A percentile compares a stretch with the other conserved stretches of the same genome.
Conservation (phyloP, 2,888 invertebrate species). For the Pachydiplax longipennis region DNA sequence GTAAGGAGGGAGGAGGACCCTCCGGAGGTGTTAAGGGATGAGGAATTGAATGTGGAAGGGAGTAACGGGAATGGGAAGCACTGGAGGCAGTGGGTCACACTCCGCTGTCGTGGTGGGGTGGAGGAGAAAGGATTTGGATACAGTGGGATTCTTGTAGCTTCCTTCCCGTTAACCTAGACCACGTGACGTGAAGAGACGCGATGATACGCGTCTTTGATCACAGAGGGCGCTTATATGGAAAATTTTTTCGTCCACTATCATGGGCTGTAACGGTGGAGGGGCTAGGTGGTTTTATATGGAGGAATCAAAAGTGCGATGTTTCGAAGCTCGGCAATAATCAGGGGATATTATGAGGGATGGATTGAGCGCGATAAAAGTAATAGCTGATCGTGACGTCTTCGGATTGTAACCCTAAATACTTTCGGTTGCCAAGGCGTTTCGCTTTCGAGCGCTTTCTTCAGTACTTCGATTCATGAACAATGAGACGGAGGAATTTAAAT, state of each 20-base stretch:
- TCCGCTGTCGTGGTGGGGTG: background rate
- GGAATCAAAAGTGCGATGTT: too few species aligned
- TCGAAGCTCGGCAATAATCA: too few species aligned
- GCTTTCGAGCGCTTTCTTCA: too few species aligned
- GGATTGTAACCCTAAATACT: too few species aligned
- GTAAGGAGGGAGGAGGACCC: background rate
- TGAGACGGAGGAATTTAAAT: too few species aligned
- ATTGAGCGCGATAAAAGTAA: too few species aligned
- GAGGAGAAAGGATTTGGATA: background rate
- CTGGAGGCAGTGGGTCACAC: conserved; percentile 3
- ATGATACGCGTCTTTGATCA: background rate
- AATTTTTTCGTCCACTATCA: background rate
- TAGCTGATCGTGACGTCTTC: too few species aligned
- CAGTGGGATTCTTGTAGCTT: background rate
- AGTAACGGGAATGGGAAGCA: background rate
- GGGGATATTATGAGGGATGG: too few species aligned
- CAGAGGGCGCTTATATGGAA: background rate
- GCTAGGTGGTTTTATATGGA: too few species aligned
- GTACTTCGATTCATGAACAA: too few species aligned
- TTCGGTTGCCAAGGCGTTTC: too few species aligned
- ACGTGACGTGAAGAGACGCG: background rate
- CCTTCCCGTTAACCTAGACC: background rate
- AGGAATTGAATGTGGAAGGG: background rate
- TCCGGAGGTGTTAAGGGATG: background rate
- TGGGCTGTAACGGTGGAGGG: background rate